Evolutionary conservation across 2,888 invertebrate genomes (phyloP).

Genomic region (Sicus ferrugineus): DNA sequence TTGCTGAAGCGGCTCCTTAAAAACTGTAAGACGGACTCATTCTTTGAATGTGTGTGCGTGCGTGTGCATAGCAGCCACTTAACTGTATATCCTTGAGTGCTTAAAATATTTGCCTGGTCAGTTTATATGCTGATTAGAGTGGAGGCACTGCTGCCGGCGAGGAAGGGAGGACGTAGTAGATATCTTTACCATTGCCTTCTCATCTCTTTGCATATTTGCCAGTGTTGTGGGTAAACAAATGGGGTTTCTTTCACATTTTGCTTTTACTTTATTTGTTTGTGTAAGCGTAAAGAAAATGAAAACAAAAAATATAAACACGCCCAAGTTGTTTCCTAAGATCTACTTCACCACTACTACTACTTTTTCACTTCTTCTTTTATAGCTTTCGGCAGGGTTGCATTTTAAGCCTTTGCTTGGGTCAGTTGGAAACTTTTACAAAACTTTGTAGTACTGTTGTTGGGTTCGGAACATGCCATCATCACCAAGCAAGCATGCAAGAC

Average conservation of each 20-base stretch:
- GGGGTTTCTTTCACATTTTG: background rate
- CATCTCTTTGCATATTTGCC: too few relatives aligned
- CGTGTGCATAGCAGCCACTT: too few relatives aligned
- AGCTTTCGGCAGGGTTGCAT: background rate
- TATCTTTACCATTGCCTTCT: too few relatives aligned
- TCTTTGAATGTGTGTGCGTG: too few relatives aligned
- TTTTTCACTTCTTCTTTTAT: background rate
- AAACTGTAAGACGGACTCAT: too few relatives aligned
- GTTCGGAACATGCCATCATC: slow-evolving; percentile 10
- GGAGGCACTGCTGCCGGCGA: background rate
- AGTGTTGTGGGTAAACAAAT: background rate
- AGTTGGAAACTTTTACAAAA: slow-evolving; percentile 23
- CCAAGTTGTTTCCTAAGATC: background rate
- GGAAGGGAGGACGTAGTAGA: too few relatives aligned
- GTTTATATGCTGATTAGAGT: background rate
- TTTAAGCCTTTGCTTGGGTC: slow-evolving; percentile 30
- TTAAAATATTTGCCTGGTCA: background rate
- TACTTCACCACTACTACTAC: background rate
- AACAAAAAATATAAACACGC: background rate
- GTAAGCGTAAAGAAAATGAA: background rate
- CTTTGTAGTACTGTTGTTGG: slow-evolving; percentile 3
- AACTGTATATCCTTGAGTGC: too few relatives aligned
- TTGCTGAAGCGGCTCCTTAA: too few relatives aligned
- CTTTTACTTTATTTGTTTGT: background rate
- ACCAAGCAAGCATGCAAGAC: too few relatives aligned